Base-by-base conservation (phyloP, 2,888 invertebrate genomes). In the Platerodrilus igneus region DNA sequence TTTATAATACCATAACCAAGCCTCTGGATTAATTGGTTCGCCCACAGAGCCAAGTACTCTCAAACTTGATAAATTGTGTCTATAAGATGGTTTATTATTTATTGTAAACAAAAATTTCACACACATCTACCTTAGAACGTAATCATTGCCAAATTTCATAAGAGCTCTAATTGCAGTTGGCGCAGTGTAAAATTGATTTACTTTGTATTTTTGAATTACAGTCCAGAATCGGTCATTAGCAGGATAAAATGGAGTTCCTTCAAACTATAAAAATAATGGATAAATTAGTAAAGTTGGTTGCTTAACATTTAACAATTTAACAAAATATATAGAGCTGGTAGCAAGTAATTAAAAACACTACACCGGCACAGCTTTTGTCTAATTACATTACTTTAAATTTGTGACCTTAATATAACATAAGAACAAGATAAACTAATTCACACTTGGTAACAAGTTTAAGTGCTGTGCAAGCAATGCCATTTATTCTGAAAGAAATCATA, bases 11-110 rank as follows among this genome's bases (percentile, higher is more conserved):
- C 96, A 97, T 30, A 86, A 67, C 96, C 96, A 97, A 0, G 96
- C 96, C 67, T 96, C 96, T 0, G 95, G 87, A 69, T 99, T 99
- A 51, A 99, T 99, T 0, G 99, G 99, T 67, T 99, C 99, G 1
- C 99, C 99, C 1, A 99, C 99, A 45, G 94, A 95, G 36, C 96
- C 99, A 53, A 99, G 73, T 11, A 99, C 82, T 63, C 86, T 79
- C 39, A 84, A 70, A 0, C 78, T 72, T 19, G 74, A 71, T 42
- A 83, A 59, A 56, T 81, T 72, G 58, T 83, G 79, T 52, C 86
- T 86, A 60, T 37, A 62, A 63, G n/a, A n/a, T n/a, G n/a, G n/a
- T n/a, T n/a, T n/a, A 7, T 6, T 7, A 11, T 46, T 59, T 64
- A 11, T 7, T 20, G 25, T 2, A 21, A 13, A 18, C 6, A 9